Percentiles rank a stretch among this genome's conserved stretches.
Evolutionary conservation across 2,888 invertebrate species (phyloP).

Genomic region (Xestia c-nigrum): DNA sequence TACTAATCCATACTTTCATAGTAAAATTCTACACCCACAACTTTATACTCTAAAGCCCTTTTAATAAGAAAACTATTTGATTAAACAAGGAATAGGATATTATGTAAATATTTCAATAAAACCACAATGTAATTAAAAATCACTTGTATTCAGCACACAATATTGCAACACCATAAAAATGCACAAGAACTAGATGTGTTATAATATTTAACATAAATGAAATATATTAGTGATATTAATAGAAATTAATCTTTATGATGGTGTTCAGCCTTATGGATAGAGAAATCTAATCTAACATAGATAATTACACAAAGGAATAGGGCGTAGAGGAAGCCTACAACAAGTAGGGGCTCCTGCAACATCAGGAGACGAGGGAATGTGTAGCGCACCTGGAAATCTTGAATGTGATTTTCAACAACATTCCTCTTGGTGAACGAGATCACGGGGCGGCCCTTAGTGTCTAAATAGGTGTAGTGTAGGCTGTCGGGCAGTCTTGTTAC

Average conservation of each 20-base stretch:
- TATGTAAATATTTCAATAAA: slow-evolving; percentile 48
- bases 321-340: slow-evolving; percentile 96
- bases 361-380: slow-evolving; percentile 96
- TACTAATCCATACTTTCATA: too few species aligned
- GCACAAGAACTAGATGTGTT: slow-evolving; percentile 75
- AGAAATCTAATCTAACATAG: slow-evolving; percentile 98
- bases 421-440: slow-evolving; percentile 95
- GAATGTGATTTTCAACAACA: slow-evolving; percentile 98
- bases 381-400: slow-evolving; percentile 97
- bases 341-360: slow-evolving; percentile 98
- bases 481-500: slow-evolving; percentile 94
- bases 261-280: slow-evolving; percentile 94
- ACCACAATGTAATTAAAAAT: slow-evolving; percentile 66
- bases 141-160: slow-evolving; percentile 76
- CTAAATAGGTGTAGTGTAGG: slow-evolving; percentile 97
- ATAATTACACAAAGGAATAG: slow-evolving; percentile 98
- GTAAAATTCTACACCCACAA: too few species aligned
- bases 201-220: slow-evolving; percentile 66
- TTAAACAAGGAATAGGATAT: neutral
- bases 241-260: slow-evolving; percentile 87
- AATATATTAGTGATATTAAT: slow-evolving; percentile 66
- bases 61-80: neutral
- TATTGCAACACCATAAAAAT: slow-evolving; percentile 75
- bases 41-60: neutral
- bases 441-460: slow-evolving; percentile 98